phyloP scores from a whole-genome alignment of 35 echinoderm and acorn worm genomes.

The Holothuria glaberrima region DNA sequence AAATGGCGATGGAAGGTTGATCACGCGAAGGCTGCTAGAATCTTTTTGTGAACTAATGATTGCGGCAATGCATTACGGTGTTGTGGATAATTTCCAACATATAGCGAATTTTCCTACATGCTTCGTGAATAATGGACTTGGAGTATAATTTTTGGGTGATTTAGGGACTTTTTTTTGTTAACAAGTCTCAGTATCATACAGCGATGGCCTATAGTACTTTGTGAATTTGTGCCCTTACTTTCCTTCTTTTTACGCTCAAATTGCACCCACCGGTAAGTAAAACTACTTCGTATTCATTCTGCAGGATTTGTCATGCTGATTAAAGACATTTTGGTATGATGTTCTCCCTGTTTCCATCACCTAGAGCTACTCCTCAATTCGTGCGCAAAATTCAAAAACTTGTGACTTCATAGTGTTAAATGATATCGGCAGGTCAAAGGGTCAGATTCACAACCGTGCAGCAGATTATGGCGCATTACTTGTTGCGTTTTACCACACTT shows the following conservation, averaged over 20 bases:
- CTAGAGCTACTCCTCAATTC: background rate
- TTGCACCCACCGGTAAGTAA: background rate
- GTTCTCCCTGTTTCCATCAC: background rate
- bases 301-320: background rate
- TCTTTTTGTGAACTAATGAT: background rate
- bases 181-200: background rate
- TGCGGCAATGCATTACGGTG: background rate
- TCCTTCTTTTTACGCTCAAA: background rate
- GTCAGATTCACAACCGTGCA: conserved; percentile 21
- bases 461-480: no score
- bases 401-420: background rate
- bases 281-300: background rate
- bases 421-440: background rate
- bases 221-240: background rate
- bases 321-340: background rate
- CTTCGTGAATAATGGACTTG: background rate
- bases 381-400: conserved; percentile 5
- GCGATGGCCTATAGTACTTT: conserved; percentile 2
- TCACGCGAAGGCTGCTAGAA: background rate
- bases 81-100: background rate
- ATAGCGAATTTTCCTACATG: background rate
- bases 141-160: background rate
- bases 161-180: background rate
- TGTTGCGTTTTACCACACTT: no score
- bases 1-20: background rate